These are phyloP conservation scores for Lates japonicus DNA, from an alignment of 2,797 vertebrate species.

Conservation along the genomic window DNA sequence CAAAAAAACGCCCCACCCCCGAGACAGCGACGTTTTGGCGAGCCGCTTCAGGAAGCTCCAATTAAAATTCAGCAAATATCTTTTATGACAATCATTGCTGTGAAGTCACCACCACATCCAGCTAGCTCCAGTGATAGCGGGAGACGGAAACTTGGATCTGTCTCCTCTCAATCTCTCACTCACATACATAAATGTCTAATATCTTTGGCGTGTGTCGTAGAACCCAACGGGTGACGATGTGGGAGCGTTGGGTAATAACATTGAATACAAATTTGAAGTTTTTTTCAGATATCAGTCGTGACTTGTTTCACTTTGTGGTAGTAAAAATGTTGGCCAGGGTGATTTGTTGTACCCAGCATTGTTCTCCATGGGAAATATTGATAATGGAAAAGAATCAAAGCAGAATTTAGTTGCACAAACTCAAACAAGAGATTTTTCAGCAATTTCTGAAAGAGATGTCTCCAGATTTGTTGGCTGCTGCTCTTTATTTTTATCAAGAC, in stretches of 20 bases:
- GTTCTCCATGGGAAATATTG: conserved; percentile 24
- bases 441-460: conserved; percentile 18
- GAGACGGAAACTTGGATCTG: conserved; percentile 60
- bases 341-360: conserved; percentile 17
- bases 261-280: background rate
- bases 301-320: conserved; percentile 37
- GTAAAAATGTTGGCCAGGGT: conserved; percentile 14
- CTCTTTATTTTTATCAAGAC: background rate
- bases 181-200: conserved; percentile 35
- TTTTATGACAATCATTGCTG: conserved; percentile 71
- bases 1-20: conserved; percentile 27
- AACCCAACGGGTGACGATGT: conserved; percentile 45
- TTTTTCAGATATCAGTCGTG: conserved; percentile 25
- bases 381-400: conserved; percentile 27
- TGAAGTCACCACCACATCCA: conserved; percentile 69
- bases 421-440: background rate
- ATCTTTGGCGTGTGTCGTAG: conserved; percentile 34
- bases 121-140: conserved; percentile 63
- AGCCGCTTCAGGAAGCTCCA: conserved; percentile 44
- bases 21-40: conserved; percentile 40
- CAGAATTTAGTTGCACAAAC: conserved; percentile 19
- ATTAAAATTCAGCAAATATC: conserved; percentile 69
- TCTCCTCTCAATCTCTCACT: conserved; percentile 17
- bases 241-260: conserved; percentile 43
- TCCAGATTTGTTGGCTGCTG: conserved; percentile 1